Conservation (phyloP, 2,113 vertebrate genomes). For the Phalacrocorax carbo region DNA sequence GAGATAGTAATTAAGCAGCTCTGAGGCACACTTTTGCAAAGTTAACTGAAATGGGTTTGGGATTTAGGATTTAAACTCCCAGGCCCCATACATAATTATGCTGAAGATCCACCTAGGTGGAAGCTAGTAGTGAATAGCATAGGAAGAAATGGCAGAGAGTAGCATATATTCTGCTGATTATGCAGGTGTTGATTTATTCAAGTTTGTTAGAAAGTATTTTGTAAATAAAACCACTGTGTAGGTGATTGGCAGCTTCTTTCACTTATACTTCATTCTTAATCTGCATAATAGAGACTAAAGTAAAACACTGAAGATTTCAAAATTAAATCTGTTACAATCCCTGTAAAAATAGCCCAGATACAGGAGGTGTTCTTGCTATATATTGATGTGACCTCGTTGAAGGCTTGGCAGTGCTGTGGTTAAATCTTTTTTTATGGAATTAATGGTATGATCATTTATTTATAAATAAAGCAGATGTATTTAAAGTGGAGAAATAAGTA, state of each 20-base stretch:
- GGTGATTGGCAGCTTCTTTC: not conserved
- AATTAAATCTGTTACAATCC: not conserved
- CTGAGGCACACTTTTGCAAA: not conserved
- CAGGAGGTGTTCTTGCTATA: not conserved
- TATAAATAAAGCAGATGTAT: not conserved
- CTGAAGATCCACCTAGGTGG: not conserved
- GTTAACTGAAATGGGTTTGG: not conserved
- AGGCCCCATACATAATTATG: not conserved
- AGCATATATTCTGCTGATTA: not conserved
- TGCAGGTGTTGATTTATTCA: not conserved
- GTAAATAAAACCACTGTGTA: not conserved
- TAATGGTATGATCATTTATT: not conserved
- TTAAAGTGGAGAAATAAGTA: not conserved
- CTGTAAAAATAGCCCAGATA: not conserved
- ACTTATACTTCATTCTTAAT: not conserved
- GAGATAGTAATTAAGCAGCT: not conserved
- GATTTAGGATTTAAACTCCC: not conserved
- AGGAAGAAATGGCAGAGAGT: not conserved
- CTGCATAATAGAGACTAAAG: not conserved
- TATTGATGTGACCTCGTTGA: not conserved
- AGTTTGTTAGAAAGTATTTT: not conserved
- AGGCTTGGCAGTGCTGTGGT: not conserved
- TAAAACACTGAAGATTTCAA: not conserved
- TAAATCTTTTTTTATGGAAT: not conserved
- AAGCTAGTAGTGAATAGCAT: not conserved